Evolutionary conservation across 2,113 vertebrate genomes (phyloP).

Genomic region (Columbina picui): DNA sequence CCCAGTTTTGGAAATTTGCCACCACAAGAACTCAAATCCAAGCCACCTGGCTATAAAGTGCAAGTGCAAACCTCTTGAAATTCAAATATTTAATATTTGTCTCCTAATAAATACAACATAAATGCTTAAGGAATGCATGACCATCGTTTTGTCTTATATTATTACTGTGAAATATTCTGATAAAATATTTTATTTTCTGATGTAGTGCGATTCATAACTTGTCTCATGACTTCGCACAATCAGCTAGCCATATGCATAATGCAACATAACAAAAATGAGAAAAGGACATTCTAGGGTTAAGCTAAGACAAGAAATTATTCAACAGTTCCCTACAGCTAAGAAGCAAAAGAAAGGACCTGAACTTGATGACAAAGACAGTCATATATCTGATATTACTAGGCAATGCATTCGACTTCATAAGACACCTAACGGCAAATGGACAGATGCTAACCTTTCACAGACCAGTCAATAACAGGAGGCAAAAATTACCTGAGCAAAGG

Average conservation of each 20-base stretch:
- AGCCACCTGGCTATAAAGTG: slow-evolving; percentile 42
- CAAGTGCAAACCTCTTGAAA: slow-evolving; percentile 13
- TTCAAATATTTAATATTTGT: slow-evolving; percentile 24
- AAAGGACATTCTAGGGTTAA: background rate
- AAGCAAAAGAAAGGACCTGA: background rate
- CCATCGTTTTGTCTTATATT: background rate
- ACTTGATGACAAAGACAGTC: background rate
- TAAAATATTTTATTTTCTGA: background rate
- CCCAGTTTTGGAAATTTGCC: slow-evolving; percentile 13
- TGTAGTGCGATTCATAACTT: background rate
- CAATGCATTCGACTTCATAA: fast-evolving
- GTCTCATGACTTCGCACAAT: background rate
- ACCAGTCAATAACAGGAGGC: background rate
- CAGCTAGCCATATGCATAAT: background rate
- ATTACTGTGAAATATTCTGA: background rate
- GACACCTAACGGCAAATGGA: background rate
- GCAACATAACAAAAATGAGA: background rate
- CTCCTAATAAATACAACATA: slow-evolving; percentile 27
- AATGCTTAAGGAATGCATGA: background rate
- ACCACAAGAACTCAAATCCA: slow-evolving; percentile 24
- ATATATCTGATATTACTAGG: no score
- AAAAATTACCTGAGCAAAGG: background rate
- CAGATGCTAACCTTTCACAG: background rate
- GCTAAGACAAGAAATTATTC: background rate
- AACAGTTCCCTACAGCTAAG: background rate